These are phyloP conservation scores for Limnephilus lunatus DNA, from an alignment of 2,888 invertebrate genomes.

Conservation along the genomic window DNA sequence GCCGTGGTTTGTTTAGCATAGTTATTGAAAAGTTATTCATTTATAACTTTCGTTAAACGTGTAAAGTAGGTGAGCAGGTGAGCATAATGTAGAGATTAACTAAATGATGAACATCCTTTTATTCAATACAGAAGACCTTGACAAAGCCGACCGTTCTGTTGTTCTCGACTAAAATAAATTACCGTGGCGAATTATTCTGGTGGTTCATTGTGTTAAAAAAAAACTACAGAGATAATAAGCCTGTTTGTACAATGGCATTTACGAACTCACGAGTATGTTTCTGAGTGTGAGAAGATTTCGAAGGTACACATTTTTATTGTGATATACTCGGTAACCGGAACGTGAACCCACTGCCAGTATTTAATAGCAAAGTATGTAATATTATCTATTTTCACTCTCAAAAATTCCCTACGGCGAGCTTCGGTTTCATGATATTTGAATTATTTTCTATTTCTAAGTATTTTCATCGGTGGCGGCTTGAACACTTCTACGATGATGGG, in stretches of 20 bases:
- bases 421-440: too few species aligned
- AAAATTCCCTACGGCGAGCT: too few species aligned
- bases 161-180: not conserved
- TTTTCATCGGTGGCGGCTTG: too few species aligned
- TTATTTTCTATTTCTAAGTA: too few species aligned
- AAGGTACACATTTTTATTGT: not conserved
- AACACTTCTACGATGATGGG: too few species aligned
- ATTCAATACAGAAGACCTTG: not conserved
- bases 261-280: not conserved
- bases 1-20: too few species aligned
- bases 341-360: too few species aligned
- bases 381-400: too few species aligned
- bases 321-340: not conserved
- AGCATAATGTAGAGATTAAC: not conserved
- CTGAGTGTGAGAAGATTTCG: not conserved
- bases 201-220: not conserved
- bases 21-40: too few species aligned
- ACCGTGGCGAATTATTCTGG: not conserved
- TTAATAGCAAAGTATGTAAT: too few species aligned
- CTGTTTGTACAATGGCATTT: not conserved
- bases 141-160: not conserved
- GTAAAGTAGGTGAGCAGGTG: not conserved
- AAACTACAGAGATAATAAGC: not conserved
- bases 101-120: not conserved
- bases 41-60: too few species aligned